Conservation (phyloP, 2,888 invertebrate species). For the Pollenia amentaria region DNA sequence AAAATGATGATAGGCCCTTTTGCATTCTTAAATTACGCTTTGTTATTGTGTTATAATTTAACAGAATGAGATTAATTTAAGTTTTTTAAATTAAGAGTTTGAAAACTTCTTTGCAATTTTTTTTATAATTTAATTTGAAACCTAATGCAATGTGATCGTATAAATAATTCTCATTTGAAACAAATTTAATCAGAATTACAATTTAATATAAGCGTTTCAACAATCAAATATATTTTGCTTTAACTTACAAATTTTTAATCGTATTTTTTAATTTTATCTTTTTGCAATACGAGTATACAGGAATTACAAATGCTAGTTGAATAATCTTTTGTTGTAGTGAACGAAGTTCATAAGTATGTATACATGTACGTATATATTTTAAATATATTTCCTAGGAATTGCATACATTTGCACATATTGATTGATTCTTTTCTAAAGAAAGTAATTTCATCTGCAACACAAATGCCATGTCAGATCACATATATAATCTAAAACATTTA, state of each 20-base stretch:
- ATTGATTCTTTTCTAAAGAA: conserved; percentile 59
- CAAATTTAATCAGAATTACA: no score
- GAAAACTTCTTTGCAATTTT: no score
- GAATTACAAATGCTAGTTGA: conserved; percentile 1
- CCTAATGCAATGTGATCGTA: no score
- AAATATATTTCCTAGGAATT: conserved; percentile 53
- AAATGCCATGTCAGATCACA: conserved; percentile 44
- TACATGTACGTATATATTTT: not conserved
- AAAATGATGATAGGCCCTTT: no score
- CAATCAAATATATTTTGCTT: not conserved
- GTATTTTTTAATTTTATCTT: not conserved
- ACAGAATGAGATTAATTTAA: no score
- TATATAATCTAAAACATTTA: not conserved
- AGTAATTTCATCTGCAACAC: conserved; percentile 47
- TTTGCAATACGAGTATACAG: not conserved
- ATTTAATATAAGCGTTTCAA: no score
- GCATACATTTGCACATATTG: conserved; percentile 58
- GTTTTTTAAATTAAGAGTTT: no score
- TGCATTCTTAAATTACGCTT: no score
- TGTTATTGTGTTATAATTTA: no score
- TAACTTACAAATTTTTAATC: not conserved
- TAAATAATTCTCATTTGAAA: no score
- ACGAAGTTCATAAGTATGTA: not conserved
- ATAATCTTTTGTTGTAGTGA: not conserved
- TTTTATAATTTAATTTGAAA: no score